Base-by-base conservation (phyloP, 2,797 vertebrate species). In the Bradypus variegatus region DNA sequence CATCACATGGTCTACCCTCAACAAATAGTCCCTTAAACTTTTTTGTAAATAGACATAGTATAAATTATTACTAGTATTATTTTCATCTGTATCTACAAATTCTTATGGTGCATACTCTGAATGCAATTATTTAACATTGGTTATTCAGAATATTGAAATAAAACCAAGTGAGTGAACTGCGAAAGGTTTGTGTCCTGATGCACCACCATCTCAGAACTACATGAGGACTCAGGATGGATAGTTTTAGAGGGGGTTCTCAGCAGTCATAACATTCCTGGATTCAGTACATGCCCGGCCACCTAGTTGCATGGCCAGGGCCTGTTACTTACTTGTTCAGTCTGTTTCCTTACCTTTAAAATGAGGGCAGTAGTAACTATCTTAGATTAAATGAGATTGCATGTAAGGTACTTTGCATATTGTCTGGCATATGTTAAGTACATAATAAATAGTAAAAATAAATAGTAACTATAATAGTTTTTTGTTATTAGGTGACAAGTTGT, bases 141-240 rank as follows among this genome's bases (percentile, higher is more conserved):
- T 78, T 91, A 69, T 60, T 94, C n/a, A 73, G 45, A 89, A 62
- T 88, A 65, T 92, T 92, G 69, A 69, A 58, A 86, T 89, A 85
- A 75, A 91, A 91, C 38, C 36, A 73, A 64, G n/a, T 79, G 53
- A 90, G 18, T 94, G 75, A 88, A 82, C n/a, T 80, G 79, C 90
- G 77, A 83, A 92, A 80, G 67, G 15, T 92, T 53, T 87, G 62
- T 91, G 5, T 41, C 48, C 36, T 55, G 55, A 62, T 86, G 15
- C 27, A 33, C 55, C 29, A 38, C 45, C n/a, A 70, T 45, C 27
- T 81, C 14, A 8, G 77, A 41, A 25, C 36, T 55, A 69, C 60
- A 11, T 83, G 62, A 91, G 53, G 70, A 92, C 31, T 41, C 45
- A 73, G 67, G 38, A 53, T 88, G 25, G 7, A 2, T 41, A 38